Conservation (phyloP, 2,797 vertebrate species). For the Allenopithecus nigroviridis region DNA sequence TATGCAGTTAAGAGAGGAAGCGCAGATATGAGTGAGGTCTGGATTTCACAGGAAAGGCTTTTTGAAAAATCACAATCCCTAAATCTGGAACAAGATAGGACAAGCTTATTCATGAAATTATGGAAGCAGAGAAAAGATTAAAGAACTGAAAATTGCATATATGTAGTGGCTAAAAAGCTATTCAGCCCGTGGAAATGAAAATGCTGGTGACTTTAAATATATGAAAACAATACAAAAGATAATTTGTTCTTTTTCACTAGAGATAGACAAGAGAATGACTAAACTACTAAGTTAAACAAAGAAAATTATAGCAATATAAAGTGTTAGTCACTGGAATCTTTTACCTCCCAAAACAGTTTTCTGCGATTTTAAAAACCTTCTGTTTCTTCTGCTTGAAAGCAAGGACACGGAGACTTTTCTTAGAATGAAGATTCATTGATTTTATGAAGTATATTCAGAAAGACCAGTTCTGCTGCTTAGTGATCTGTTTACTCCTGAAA, state of each 20-base stretch:
- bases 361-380: not conserved
- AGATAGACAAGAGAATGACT: not conserved
- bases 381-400: not conserved
- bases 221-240: not conserved
- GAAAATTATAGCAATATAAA: not conserved
- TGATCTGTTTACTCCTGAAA: not conserved
- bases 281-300: not conserved
- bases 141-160: not conserved
- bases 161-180: not conserved
- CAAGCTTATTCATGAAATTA: not conserved
- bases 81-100: not conserved
- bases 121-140: not conserved
- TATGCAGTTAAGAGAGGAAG: not conserved
- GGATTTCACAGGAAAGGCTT: not conserved
- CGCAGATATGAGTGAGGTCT: not conserved
- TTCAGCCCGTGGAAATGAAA: conserved; percentile 44
- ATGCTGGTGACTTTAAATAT: not conserved
- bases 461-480: not conserved
- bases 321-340: not conserved
- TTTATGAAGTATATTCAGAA: not conserved
- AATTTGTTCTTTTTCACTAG: not conserved
- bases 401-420: not conserved
- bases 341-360: not conserved
- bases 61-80: not conserved
- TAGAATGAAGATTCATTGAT: not conserved